Evolutionary conservation across 2,888 invertebrate species (phyloP), one percentile per base, ranked within the genome.

Genomic region (Trichacis sp.): DNA sequence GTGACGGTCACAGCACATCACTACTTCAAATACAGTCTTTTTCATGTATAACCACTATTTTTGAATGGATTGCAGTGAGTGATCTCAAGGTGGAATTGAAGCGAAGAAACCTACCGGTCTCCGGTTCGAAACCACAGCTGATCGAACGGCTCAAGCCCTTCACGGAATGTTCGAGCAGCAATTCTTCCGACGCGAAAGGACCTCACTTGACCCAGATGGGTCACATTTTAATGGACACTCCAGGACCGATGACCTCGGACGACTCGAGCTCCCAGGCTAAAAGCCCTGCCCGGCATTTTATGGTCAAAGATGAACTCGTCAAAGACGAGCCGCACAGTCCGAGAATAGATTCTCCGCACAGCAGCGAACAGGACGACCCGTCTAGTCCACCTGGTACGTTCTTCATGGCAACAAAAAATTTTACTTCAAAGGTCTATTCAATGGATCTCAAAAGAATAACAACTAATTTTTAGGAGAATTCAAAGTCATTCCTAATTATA

Each of bases 11-110:
- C n/a, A n/a, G n/a, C n/a, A n/a, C n/a, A n/a, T n/a, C n/a, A n/a
- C n/a, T n/a, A n/a, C n/a, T n/a, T n/a, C n/a, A n/a, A n/a, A n/a
- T n/a, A n/a, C n/a, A n/a, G n/a, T n/a, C n/a, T n/a, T n/a, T n/a
- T n/a, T n/a, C n/a, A n/a, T n/a, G n/a, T n/a, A n/a, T n/a, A n/a
- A n/a, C n/a, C n/a, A n/a, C 33, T 33, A 33, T 33, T 11, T 40
- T 61, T 67, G n/a, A 20, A 52, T 48, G 11, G 11, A 14, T 73
- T 73, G 14, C 73, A 87, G 97, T 95, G 54, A 95, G 94, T 65
- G 97, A 98, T 81, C 87, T 98, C 72, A 96, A 97, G 83, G 93
- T 93, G 58, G 97, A 98, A 83, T 89, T 97, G 75, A 98, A 97
- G 85, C 92, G 94, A 59, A 90, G 98, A 48, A 97, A 93, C 84